phyloP scores from a whole-genome alignment of 2,113 vertebrate species.

The Gadus macrocephalus region DNA sequence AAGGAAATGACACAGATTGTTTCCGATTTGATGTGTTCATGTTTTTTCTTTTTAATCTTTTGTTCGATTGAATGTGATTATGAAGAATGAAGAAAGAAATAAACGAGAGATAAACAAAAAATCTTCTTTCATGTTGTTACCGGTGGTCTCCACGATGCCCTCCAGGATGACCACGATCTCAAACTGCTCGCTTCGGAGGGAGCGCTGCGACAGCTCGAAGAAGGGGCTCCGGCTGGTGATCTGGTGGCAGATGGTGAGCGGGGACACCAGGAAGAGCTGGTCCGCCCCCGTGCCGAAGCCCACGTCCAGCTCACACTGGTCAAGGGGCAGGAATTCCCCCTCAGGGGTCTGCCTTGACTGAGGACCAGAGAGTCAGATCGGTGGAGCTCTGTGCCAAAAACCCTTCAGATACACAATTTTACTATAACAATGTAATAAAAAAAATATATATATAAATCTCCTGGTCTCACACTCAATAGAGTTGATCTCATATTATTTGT shows the following conservation, averaged over 20 bases:
- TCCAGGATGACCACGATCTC: slow-evolving; percentile 90
- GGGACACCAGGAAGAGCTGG: slow-evolving; percentile 87
- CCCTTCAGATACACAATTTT: too few relatives aligned
- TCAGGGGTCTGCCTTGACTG: slow-evolving; percentile 88
- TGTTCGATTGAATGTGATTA: too few relatives aligned
- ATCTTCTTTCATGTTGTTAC: slow-evolving; percentile 56
- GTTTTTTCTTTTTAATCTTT: too few relatives aligned
- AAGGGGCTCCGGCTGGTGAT: slow-evolving; percentile 85
- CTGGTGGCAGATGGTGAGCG: slow-evolving; percentile 88
- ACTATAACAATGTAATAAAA: too few relatives aligned
- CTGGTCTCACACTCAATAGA: too few relatives aligned
- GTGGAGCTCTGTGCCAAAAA: too few relatives aligned
- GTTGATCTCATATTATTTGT: too few relatives aligned
- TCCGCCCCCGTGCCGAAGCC: slow-evolving; percentile 88
- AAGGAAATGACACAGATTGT: too few relatives aligned
- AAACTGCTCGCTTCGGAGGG: slow-evolving; percentile 83
- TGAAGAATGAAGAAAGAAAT: too few relatives aligned
- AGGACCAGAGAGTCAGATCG: slow-evolving; percentile 27
- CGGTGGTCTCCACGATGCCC: slow-evolving; percentile 88
- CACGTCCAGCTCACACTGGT: slow-evolving; percentile 87
- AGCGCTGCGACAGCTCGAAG: slow-evolving; percentile 84
- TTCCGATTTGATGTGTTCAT: too few relatives aligned
- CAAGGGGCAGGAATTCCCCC: slow-evolving; percentile 86
- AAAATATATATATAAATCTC: too few relatives aligned
- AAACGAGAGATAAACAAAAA: background rate